These are phyloP conservation scores for Laodelphax striatellus DNA, from an alignment of 1,140 invertebrate species.

Conservation along the genomic window DNA sequence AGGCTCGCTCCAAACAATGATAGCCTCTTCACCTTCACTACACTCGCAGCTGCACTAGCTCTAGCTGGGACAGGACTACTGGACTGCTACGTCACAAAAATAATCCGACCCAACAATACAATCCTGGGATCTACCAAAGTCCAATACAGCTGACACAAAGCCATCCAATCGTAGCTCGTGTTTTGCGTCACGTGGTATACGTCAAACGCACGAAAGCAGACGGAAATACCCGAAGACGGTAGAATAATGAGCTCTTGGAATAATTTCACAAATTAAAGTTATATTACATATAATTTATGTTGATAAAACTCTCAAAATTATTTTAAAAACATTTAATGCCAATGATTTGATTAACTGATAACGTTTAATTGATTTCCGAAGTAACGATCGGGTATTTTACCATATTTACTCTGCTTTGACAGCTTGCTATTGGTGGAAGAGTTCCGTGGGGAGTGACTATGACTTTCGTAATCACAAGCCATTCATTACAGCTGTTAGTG, in stretches of 20 bases:
- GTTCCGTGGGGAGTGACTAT: neutral
- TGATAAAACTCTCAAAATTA: neutral
- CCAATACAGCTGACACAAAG: conserved; percentile 3
- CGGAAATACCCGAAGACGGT: conserved; percentile 3
- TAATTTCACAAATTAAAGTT: neutral
- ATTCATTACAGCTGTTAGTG: conserved; percentile 2
- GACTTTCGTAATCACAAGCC: neutral
- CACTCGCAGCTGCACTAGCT: too few species aligned
- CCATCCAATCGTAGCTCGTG: neutral
- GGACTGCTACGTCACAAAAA: neutral
- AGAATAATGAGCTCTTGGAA: neutral
- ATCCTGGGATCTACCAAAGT: too few species aligned
- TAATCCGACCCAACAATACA: neutral
- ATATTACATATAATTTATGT: neutral
- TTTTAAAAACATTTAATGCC: neutral
- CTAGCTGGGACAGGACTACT: too few species aligned
- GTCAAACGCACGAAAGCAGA: neutral
- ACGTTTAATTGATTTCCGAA: neutral
- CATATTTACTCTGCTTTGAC: neutral
- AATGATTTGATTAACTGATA: neutral
- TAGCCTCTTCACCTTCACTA: too few species aligned
- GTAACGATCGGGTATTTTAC: conserved; percentile 6
- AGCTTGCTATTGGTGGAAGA: neutral
- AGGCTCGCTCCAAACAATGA: too few species aligned
- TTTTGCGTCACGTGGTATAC: conserved; percentile 6